phyloP scores from a whole-genome alignment of 2,888 invertebrate genomes.

The Myopa tessellatipennis region DNA sequence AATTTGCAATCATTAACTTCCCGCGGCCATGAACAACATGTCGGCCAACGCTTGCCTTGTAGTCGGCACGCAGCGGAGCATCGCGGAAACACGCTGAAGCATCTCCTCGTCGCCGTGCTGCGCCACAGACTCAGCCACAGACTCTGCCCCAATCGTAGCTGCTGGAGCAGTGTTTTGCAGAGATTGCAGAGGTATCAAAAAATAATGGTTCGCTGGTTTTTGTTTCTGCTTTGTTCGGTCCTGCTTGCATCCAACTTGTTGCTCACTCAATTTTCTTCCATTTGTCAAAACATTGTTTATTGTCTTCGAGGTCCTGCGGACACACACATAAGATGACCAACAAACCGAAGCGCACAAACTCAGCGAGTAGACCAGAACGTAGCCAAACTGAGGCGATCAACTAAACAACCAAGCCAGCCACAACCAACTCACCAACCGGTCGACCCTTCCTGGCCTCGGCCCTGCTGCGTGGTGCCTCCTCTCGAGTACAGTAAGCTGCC shows the following conservation, averaged over 20 bases:
- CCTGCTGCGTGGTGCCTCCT: conserved; percentile 45
- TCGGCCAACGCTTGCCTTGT: conserved; percentile 51
- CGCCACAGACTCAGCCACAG: background rate
- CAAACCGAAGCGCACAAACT: background rate
- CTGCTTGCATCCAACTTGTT: background rate
- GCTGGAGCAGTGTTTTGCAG: background rate
- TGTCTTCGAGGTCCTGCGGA: conserved; percentile 51
- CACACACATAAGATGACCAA: conserved; percentile 47
- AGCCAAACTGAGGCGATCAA: background rate
- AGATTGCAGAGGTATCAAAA: background rate
- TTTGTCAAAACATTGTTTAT: conserved; percentile 67
- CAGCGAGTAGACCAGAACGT: background rate
- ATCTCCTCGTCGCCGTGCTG: background rate
- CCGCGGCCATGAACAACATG: conserved; percentile 55
- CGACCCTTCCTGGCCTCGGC: conserved; percentile 6
- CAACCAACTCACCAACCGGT: conserved; percentile 39
- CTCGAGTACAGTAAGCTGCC: conserved; percentile 33
- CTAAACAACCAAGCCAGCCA: conserved; percentile 36
- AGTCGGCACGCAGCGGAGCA: conserved; percentile 45
- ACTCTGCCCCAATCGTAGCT: background rate
- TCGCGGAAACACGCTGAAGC: background rate
- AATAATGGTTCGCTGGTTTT: conserved; percentile 44
- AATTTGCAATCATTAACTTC: conserved; percentile 66
- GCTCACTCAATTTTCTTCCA: conserved; percentile 66
- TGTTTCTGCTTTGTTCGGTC: conserved; percentile 55